phyloP scores from a whole-genome alignment of 1,140 invertebrate genomes.

The Caerostris extrusa region DNA sequence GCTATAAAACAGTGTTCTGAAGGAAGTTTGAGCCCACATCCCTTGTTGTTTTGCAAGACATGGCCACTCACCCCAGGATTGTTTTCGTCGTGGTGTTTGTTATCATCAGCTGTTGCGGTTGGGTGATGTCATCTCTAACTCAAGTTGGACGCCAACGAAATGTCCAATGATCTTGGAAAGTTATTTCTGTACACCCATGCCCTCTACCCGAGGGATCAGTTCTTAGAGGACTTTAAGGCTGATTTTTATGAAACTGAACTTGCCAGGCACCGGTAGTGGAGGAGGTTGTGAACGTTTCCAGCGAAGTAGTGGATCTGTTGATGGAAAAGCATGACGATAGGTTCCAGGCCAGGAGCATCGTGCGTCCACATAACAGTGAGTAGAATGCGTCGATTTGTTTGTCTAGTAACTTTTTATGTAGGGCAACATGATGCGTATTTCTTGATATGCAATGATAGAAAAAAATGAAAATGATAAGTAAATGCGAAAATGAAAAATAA shows the following conservation, averaged over 20 bases:
- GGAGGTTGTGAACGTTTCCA: neutral
- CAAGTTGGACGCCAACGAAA: neutral
- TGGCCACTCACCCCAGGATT: conserved; percentile 13
- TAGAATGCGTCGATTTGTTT: neutral
- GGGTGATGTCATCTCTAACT: neutral
- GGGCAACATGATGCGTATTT: too few species aligned
- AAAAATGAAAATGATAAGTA: too few species aligned
- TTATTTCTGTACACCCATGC: neutral
- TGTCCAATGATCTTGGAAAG: neutral
- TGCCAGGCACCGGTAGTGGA: neutral
- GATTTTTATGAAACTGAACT: neutral
- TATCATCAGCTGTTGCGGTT: neutral
- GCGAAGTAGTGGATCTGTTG: neutral
- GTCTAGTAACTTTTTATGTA: too few species aligned
- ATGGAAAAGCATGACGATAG: neutral
- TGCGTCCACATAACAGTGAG: neutral
- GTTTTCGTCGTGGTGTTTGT: neutral
- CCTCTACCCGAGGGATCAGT: neutral
- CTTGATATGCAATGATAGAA: too few species aligned
- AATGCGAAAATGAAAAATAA: too few species aligned
- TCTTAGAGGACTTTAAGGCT: neutral
- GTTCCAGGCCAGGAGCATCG: neutral
- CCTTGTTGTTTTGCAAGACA: neutral
- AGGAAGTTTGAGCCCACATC: neutral
- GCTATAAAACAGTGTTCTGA: neutral